A percentile compares a stretch with the other conserved stretches of the same genome.
These are phyloP conservation scores for Papilio machaon DNA, from an alignment of 1,140 invertebrate genomes.

Conservation along the genomic window DNA sequence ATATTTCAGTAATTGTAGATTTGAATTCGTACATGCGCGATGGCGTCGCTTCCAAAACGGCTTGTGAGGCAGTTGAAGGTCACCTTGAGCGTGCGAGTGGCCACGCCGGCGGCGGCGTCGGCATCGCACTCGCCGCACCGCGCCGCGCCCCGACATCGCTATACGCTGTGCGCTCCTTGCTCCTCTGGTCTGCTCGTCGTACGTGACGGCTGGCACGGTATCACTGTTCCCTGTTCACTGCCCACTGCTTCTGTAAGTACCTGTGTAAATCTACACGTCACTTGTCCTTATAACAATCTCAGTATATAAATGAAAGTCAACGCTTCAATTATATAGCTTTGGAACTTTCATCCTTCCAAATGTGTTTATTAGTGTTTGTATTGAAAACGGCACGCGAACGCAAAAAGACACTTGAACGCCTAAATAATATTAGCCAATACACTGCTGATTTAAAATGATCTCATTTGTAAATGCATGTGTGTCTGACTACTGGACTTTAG, in stretches of 20 bases:
- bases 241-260: conserved; percentile 3
- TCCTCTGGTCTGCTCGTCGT: conserved; percentile 21
- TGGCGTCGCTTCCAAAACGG: conserved; percentile 65
- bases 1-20: conserved; percentile 36
- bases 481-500: not conserved
- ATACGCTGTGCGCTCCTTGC: no score
- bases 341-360: not conserved
- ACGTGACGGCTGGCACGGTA: conserved; percentile 58
- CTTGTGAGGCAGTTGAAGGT: conserved; percentile 71
- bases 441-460: not conserved
- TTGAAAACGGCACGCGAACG: not conserved
- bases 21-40: conserved; percentile 69
- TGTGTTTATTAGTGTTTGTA: not conserved
- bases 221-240: not conserved
- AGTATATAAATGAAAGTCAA: not conserved
- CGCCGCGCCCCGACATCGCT: not conserved
- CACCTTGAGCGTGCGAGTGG: conserved; percentile 60
- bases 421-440: not conserved
- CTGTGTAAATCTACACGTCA: not conserved
- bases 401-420: not conserved
- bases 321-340: not conserved
- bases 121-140: not conserved
- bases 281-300: not conserved
- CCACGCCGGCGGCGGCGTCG: conserved; percentile 40
- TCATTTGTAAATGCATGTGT: not conserved